These are phyloP conservation scores for Rhopalosiphum padi DNA, from an alignment of 1,140 invertebrate genomes.

Conservation along the genomic window DNA sequence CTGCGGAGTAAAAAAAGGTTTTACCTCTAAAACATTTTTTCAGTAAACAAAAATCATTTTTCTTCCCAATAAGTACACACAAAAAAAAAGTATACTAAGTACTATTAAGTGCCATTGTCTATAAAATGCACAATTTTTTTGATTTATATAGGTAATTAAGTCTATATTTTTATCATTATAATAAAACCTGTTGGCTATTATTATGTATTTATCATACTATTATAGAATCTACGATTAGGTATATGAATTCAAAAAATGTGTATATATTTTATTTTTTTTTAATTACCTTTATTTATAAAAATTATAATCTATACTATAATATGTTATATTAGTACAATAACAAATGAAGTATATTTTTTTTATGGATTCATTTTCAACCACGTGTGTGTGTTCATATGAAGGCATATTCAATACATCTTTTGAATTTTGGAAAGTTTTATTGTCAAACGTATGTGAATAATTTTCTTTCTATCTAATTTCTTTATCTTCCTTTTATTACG, in stretches of 20 bases:
- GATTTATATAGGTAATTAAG: too few species aligned
- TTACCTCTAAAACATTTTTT: neutral
- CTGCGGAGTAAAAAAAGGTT: neutral
- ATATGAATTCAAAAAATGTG: neutral
- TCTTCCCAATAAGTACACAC: neutral
- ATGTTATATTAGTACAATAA: neutral
- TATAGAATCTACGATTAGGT: neutral
- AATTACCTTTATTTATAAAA: neutral
- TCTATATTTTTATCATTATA: neutral
- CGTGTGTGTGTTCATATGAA: neutral
- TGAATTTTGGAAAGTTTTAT: slow-evolving; percentile 16
- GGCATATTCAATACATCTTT: neutral
- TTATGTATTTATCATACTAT: neutral
- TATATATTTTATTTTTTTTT: neutral
- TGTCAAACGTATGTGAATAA: neutral
- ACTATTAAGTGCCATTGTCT: neutral
- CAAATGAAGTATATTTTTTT: neutral
- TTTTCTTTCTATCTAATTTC: neutral
- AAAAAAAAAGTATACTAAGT: neutral
- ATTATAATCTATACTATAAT: too few species aligned
- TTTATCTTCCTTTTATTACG: neutral
- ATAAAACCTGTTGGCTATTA: neutral
- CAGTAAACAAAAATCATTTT: neutral
- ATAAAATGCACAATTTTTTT: neutral
- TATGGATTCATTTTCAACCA: neutral